Base-by-base conservation (phyloP, 2,113 vertebrate species). In the Onychostruthus taczanowskii region DNA sequence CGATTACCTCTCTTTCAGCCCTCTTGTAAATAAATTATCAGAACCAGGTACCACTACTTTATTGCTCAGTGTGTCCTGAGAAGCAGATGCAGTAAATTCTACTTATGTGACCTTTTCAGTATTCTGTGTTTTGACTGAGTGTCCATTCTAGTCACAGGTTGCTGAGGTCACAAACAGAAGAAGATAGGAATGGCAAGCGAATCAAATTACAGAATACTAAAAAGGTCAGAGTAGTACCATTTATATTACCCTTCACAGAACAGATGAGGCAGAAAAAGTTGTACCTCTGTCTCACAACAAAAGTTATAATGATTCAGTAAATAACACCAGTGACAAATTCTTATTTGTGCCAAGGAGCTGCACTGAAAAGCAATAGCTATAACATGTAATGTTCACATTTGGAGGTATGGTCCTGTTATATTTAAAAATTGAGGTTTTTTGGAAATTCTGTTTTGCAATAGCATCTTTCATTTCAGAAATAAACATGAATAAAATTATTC, bases 131-230 rank as follows among this genome's bases (percentile, higher is more conserved):
- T 97, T 98, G 97, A 97, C 93, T 96, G 93, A 95, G 84, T 97
- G 97, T 97, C 97, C 95, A 94, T 96, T 96, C 90, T 81, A 96
- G 90, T 97, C 94, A 85, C 66, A 97, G 83, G 72, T 96, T 97
- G 73, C 96, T 78, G 75, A 86, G 81, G 93, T 89, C 91, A 97
- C 96, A 97, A 97, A 96, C 91, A 97, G 88, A 87, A 33, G 75
- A 94, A 73, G 85, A 70, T 93, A 75, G 74, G 83, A 84, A 96
- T 91, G 88, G 96, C 91, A 97, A 97, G 96, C 5, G 13, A 98
- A 96, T 98, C 97, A 97, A 97, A 97, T 97, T 95, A 93, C 39
- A 96, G 97, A 97, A 97, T 97, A 89, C 87, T 97, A 93, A 98
- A 98, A 98, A 98, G 97, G 97, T 98, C 97, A 97, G n/a, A 86